A percentile compares a stretch with the other conserved stretches of the same genome.
Conservation (phyloP, 2,797 vertebrate genomes). For the Sarcoramphus papa region DNA sequence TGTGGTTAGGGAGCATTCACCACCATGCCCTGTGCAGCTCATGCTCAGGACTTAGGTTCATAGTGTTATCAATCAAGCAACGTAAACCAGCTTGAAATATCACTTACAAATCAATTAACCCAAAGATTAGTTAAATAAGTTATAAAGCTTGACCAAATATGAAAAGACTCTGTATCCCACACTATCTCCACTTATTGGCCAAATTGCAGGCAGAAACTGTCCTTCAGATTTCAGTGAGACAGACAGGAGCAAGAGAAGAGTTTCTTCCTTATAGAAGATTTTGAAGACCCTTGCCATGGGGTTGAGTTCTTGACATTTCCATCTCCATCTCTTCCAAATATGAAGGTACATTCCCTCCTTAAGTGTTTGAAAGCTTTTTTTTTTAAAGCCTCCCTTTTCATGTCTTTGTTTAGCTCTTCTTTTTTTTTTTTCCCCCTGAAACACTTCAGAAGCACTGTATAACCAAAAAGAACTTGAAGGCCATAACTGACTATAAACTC, state of each 20-base stretch:
- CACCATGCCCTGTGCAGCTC: not conserved
- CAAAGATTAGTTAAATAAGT: not conserved
- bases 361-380: not conserved
- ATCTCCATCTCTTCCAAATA: not conserved
- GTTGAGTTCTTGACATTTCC: not conserved
- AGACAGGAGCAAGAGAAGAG: not conserved
- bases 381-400: not conserved
- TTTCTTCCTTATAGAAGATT: not conserved
- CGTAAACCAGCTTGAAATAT: not conserved
- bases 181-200: not conserved
- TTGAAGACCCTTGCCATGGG: not conserved
- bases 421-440: not conserved
- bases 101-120: not conserved
- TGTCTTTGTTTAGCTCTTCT: not conserved
- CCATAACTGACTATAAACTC: not conserved
- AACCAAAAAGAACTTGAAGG: not conserved
- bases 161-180: not conserved
- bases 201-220: not conserved
- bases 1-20: not conserved
- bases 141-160: not conserved
- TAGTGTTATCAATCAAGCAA: not conserved
- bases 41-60: not conserved
- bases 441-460: not conserved
- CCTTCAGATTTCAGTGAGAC: not conserved
- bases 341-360: not conserved